Conservation (phyloP, 2,797 vertebrate species). For the Pristis pectinata region DNA sequence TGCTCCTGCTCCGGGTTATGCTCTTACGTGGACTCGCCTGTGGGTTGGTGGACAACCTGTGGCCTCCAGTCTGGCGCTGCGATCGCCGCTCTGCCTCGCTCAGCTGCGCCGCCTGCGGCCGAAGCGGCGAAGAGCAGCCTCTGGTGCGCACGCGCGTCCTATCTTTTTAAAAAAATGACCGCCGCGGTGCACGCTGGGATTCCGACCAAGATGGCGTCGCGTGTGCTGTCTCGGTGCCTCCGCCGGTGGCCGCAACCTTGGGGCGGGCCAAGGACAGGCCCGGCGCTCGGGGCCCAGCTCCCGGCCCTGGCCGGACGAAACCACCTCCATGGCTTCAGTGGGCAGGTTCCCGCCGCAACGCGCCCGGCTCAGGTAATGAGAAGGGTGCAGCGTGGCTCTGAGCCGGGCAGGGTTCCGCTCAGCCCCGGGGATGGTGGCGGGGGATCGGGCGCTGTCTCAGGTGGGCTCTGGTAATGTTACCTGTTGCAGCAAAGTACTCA, state of each 20-base stretch:
- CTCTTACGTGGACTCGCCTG: too few relatives aligned
- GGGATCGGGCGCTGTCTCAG: background rate
- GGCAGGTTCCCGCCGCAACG: background rate
- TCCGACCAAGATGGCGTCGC: background rate
- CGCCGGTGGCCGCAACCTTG: slow-evolving; percentile 27
- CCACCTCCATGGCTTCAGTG: background rate
- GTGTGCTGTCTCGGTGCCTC: background rate
- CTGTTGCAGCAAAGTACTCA: too few relatives aligned
- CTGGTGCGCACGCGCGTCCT: background rate
- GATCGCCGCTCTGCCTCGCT: background rate
- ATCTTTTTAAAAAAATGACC: too few relatives aligned
- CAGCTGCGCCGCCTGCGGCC: background rate
- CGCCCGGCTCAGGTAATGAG: background rate
- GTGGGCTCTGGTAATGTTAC: too few relatives aligned
- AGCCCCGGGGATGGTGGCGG: too few relatives aligned
- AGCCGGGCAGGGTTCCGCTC: background rate
- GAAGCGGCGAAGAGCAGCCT: background rate
- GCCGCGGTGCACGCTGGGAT: background rate
- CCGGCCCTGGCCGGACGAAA: background rate
- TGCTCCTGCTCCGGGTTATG: too few relatives aligned
- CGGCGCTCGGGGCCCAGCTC: background rate
- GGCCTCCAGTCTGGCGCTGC: too few relatives aligned
- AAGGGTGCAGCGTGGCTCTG: background rate
- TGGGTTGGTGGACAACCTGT: too few relatives aligned
- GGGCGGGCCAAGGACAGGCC: background rate